Evolutionary conservation across 2,888 invertebrate genomes (phyloP).

Genomic region (Aethes cnicana): DNA sequence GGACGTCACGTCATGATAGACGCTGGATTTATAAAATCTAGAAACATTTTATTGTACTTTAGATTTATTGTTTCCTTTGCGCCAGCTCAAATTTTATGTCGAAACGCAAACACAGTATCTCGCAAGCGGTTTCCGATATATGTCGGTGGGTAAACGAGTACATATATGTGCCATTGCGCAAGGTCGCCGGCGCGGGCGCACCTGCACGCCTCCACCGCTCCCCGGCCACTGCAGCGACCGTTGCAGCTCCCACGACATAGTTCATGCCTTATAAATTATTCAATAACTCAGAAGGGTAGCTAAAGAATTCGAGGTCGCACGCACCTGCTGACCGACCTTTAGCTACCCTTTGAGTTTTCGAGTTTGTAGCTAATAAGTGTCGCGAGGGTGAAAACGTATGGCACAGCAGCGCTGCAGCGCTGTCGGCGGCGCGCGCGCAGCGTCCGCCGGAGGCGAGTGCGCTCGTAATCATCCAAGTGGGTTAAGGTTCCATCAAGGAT

Average conservation of each 20-base stretch:
- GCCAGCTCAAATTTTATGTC: conserved; percentile 52
- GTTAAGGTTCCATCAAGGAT: conserved; percentile 82
- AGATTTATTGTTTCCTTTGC: conserved; percentile 6
- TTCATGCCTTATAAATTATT: conserved; percentile 54
- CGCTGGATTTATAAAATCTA: conserved; percentile 34
- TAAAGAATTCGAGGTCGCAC: conserved; percentile 46
- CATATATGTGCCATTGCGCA: conserved; percentile 71
- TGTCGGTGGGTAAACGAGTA: conserved; percentile 62
- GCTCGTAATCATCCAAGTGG: conserved; percentile 80
- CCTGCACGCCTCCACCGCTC: conserved; percentile 49
- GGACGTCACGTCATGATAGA: conserved; percentile 39
- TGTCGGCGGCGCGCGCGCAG: conserved; percentile 53
- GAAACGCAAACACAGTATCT: conserved; percentile 66
- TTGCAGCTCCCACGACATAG: conserved; percentile 66
- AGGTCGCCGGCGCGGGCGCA: conserved; percentile 69
- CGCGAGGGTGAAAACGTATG: conserved; percentile 44
- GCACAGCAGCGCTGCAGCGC: conserved; percentile 55
- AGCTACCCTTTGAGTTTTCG: conserved; percentile 34
- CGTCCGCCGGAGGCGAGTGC: conserved; percentile 55
- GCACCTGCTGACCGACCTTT: conserved; percentile 49
- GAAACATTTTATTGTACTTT: background rate
- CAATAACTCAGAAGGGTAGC: conserved; percentile 54
- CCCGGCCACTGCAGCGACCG: conserved; percentile 61
- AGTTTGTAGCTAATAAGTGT: conserved; percentile 33
- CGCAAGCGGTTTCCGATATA: conserved; percentile 70